Evolutionary conservation across 2,113 vertebrate genomes (phyloP), one percentile per base, ranked within the genome.

Genomic region (Scytalopus superciliaris): DNA sequence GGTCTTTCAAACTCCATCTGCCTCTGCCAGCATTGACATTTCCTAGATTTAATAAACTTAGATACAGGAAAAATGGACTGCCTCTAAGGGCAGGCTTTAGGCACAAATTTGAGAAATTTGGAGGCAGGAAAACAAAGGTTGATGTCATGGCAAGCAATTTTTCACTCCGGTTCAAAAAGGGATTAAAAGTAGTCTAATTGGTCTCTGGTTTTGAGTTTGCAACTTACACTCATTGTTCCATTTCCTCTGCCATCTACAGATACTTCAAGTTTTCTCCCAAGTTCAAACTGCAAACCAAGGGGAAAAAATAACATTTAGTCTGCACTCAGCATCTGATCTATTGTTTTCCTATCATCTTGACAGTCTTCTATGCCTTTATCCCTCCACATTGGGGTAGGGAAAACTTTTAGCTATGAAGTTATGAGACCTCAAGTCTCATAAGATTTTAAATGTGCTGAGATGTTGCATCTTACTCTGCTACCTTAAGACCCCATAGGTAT

Each of bases 201-300:
- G 31, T 76, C 31, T 50, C 9, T n/a, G 28, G 33, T 66, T 87
- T 76, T 59, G 78, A 78, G 50, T 72, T 56, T 85, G 52, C 11
- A 80, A 5, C 96, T 97, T 95, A 98, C 98, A 88, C 98, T 98
- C 52, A 99, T 23, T 88, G 98, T 98, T 40, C 96, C 87, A 4
- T 97, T 87, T 56, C 98, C 98, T 63, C 50, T 77, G 87, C 98
- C 98, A 0, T 47, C 44, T 19, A 98, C 35, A 3, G 93, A 62
- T 25, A 96, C 92, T 62, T 33, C n/a, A 52, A 98, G 97, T 13
- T 84, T 81, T 40, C 83, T 96, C 21, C 98, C 98, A 50, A 94
- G 33, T 30, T 98, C 87, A 93, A 95, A 98, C 98, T 98, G 69
- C 22, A 67, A 70, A 73, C 49, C 31, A 70, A 86, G 14, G 9